phyloP scores from a whole-genome alignment of 2,113 vertebrate species.

The Silurus asotus region DNA sequence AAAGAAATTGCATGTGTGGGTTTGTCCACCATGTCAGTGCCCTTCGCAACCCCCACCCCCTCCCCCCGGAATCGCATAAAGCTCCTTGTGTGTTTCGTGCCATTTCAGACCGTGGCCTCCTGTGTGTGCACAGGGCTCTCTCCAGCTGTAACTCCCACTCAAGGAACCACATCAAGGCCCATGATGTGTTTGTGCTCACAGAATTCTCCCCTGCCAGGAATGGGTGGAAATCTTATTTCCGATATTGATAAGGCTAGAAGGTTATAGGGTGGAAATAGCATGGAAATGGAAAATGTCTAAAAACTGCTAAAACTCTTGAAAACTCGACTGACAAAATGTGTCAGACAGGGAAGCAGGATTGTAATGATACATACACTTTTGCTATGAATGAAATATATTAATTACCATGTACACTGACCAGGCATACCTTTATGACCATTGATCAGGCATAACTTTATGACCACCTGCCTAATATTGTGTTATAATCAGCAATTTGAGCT shows the following conservation, averaged over 20 bases:
- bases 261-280: neutral
- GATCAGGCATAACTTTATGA: too few relatives aligned
- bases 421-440: too few relatives aligned
- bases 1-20: constrained; percentile 52
- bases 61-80: constrained; percentile 59
- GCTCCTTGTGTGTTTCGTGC: constrained; percentile 58
- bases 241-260: constrained; percentile 15
- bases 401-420: neutral
- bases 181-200: constrained; percentile 25
- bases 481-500: too few relatives aligned
- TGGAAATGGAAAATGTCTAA: constrained; percentile 21
- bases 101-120: constrained; percentile 50
- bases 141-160: neutral
- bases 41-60: neutral
- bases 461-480: too few relatives aligned
- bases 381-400: neutral
- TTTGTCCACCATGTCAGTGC: constrained; percentile 26
- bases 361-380: neutral
- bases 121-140: constrained; percentile 45
- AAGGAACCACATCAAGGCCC: constrained; percentile 37
- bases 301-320: neutral
- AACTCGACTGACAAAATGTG: neutral
- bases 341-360: neutral
- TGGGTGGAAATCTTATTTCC: constrained; percentile 15
- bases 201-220: constrained; percentile 21